Evolutionary conservation across 1,140 invertebrate species (phyloP).

Genomic region (Tetranychus urticae): DNA sequence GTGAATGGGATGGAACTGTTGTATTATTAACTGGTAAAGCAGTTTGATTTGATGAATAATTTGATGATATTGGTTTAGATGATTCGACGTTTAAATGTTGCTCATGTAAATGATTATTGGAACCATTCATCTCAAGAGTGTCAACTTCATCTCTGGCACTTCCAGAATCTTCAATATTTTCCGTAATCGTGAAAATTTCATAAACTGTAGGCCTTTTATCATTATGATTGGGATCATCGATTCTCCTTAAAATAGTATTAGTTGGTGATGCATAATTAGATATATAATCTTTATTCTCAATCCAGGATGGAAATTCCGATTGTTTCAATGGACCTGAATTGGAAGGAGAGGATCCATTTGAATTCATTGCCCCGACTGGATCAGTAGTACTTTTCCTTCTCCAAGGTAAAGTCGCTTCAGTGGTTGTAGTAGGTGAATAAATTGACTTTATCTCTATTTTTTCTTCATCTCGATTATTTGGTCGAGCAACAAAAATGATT

Average conservation of each 20-base stretch:
- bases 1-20: too few relatives aligned
- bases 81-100: too few relatives aligned
- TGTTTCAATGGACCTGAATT: conserved; percentile 34
- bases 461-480: conserved; percentile 45
- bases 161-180: not conserved
- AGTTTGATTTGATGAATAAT: too few relatives aligned
- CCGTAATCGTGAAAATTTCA: not conserved
- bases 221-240: not conserved
- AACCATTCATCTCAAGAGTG: too few relatives aligned
- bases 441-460: not conserved
- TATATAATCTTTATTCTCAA: conserved; percentile 70
- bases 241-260: conserved; percentile 49
- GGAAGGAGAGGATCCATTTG: not conserved
- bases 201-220: not conserved
- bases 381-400: conserved; percentile 43
- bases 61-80: too few relatives aligned
- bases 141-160: too few relatives aligned
- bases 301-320: conserved; percentile 70
- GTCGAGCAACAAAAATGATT: conserved; percentile 44
- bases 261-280: conserved; percentile 62
- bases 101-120: too few relatives aligned
- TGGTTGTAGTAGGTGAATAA: conserved; percentile 19
- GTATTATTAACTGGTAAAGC: too few relatives aligned
- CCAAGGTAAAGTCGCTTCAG: conserved; percentile 65
- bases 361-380: conserved; percentile 8